A percentile compares a stretch with the other conserved stretches of the same genome.
Conservation (phyloP, 2,797 vertebrate genomes). For the Microchirus variegatus region DNA sequence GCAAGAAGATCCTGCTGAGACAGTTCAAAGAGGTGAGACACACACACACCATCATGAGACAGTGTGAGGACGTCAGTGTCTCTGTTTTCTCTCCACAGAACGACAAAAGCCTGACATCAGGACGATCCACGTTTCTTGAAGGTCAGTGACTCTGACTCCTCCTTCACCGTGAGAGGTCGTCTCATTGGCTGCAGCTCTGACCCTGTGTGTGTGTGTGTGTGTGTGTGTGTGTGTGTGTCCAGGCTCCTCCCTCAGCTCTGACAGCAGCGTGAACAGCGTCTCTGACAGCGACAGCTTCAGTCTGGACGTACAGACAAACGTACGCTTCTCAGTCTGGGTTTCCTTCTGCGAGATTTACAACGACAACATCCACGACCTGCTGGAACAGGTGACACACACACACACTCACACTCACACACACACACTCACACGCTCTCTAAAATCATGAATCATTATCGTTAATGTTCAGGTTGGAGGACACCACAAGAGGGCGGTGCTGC, state of each 20-base stretch:
- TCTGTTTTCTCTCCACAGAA: slow-evolving; percentile 57
- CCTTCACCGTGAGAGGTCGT: neutral
- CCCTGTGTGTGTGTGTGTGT: neutral
- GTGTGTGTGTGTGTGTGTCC: slow-evolving; percentile 4
- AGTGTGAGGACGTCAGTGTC: neutral
- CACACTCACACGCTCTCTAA: no score
- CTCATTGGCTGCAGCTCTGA: neutral
- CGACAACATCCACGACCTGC: slow-evolving; percentile 92
- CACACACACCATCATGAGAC: neutral
- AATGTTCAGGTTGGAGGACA: slow-evolving; percentile 72
- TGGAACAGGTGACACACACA: slow-evolving; percentile 76
- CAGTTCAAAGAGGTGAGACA: slow-evolving; percentile 71
- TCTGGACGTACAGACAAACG: slow-evolving; percentile 54
- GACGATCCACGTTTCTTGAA: slow-evolving; percentile 71
- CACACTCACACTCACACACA: no score
- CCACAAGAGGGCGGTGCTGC: slow-evolving; percentile 83
- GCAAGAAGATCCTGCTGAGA: slow-evolving; percentile 78
- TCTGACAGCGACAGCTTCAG: slow-evolving; percentile 64
- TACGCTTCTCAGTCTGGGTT: slow-evolving; percentile 90
- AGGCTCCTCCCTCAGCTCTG: slow-evolving; percentile 51
- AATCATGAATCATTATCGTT: neutral
- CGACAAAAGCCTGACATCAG: slow-evolving; percentile 67
- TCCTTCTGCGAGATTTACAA: slow-evolving; percentile 98
- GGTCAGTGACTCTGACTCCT: slow-evolving; percentile 41
- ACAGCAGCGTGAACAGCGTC: slow-evolving; percentile 53